A percentile compares a stretch with the other conserved stretches of the same genome.
phyloP scores from a whole-genome alignment of 2,888 invertebrate genomes.

The Pollenia labialis region DNA sequence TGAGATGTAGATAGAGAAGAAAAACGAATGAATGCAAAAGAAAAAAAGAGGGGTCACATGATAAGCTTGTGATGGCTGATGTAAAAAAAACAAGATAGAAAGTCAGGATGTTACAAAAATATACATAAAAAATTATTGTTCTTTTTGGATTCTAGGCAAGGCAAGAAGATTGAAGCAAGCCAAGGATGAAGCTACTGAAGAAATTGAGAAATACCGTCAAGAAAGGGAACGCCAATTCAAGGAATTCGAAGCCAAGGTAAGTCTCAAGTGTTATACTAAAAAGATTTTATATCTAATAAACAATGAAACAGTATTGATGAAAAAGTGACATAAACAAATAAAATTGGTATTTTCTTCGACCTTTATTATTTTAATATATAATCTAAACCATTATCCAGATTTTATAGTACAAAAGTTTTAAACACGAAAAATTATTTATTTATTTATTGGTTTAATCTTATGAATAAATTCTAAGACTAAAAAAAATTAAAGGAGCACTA shows the following conservation, averaged over 20 bases:
- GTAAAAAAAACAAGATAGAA: slow-evolving; percentile 29
- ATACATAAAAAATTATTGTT: slow-evolving; percentile 23
- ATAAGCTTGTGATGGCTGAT: slow-evolving; percentile 61
- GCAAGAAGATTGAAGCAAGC: slow-evolving; percentile 99
- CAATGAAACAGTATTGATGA: neutral
- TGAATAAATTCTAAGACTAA: too few relatives aligned
- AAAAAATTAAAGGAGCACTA: too few relatives aligned
- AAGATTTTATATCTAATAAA: neutral
- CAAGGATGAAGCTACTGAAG: slow-evolving; percentile 99
- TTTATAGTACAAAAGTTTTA: too few relatives aligned
- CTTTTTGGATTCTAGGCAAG: slow-evolving; percentile 89
- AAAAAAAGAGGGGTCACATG: slow-evolving; percentile 70
- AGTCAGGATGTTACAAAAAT: neutral
- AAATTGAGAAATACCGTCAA: slow-evolving; percentile 98
- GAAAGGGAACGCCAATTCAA: slow-evolving; percentile 96
- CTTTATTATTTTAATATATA: too few relatives aligned
- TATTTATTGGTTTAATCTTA: too few relatives aligned
- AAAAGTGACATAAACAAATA: neutral
- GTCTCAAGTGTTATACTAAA: slow-evolving; percentile 56
- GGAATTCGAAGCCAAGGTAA: slow-evolving; percentile 95
- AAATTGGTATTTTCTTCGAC: too few relatives aligned
- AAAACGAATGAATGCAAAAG: neutral
- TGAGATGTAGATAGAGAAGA: slow-evolving; percentile 12
- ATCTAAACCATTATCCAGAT: too few relatives aligned
- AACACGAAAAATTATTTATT: too few relatives aligned